Evolutionary conservation across 2,113 vertebrate species (phyloP).

Genomic region (Varanus salvator): DNA sequence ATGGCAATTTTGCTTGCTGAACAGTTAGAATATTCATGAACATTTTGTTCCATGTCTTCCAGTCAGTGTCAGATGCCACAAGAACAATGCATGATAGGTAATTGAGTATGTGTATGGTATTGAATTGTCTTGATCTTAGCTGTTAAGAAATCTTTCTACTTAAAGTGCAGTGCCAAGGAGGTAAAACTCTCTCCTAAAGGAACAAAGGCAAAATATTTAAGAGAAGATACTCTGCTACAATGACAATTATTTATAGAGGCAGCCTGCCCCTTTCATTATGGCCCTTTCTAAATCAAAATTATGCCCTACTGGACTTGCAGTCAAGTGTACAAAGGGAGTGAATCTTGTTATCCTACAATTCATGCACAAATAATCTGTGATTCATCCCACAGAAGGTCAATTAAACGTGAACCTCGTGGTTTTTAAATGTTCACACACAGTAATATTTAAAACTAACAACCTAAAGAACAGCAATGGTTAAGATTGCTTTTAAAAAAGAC

Average conservation of each 20-base stretch:
- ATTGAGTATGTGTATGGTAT: neutral
- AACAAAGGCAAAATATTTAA: neutral
- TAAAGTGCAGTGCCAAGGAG: neutral
- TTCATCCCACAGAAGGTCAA: constrained; percentile 56
- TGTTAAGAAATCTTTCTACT: constrained; percentile 13
- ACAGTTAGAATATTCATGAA: neutral
- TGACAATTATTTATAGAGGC: constrained; percentile 23
- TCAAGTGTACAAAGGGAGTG: constrained; percentile 37
- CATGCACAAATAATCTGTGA: constrained; percentile 49
- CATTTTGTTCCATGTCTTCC: neutral
- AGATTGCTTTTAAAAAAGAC: neutral
- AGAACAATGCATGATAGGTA: constrained; percentile 5
- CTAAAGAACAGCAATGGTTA: accelerated
- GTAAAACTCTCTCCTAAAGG: constrained; percentile 5
- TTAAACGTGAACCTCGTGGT: constrained; percentile 10
- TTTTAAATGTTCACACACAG: constrained; percentile 26
- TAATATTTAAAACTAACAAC: neutral
- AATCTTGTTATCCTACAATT: constrained; percentile 40
- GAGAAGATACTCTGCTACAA: neutral
- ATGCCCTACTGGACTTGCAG: constrained; percentile 38
- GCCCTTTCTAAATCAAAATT: constrained; percentile 44
- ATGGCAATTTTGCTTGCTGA: neutral
- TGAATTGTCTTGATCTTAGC: neutral
- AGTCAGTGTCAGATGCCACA: neutral
- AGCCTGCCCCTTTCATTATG: constrained; percentile 17